A percentile compares a stretch with the other conserved stretches of the same genome.
phyloP scores from a whole-genome alignment of 2,797 vertebrate species.

The Anguilla marmorata region DNA sequence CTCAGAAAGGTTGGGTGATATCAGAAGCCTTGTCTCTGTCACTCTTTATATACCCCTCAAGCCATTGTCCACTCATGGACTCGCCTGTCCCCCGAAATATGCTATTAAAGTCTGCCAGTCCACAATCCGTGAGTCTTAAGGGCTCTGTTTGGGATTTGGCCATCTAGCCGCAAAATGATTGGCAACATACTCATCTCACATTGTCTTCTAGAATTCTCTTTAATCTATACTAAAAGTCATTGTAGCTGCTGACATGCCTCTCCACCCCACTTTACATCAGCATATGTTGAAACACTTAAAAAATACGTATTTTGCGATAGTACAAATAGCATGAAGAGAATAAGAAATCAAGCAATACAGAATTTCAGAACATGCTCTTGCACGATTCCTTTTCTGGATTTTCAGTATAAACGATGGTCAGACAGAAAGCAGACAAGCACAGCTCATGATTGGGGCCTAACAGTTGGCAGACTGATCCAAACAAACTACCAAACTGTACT shows the following conservation, averaged over 20 bases:
- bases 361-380: slow-evolving; percentile 1
- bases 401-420: background rate
- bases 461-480: background rate
- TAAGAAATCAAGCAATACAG: background rate
- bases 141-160: too few species aligned
- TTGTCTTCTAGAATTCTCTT: slow-evolving; percentile 38
- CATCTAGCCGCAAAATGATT: too few species aligned
- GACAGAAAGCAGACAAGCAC: background rate
- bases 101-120: too few species aligned
- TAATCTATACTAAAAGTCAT: slow-evolving; percentile 18
- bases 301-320: too few species aligned
- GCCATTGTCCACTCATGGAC: too few species aligned
- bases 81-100: too few species aligned
- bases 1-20: too few species aligned
- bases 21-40: too few species aligned
- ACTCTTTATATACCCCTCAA: too few species aligned
- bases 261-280: background rate
- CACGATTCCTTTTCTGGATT: background rate
- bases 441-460: background rate
- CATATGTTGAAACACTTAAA: background rate
- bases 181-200: slow-evolving; percentile 24
- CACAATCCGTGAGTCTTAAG: too few species aligned
- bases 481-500: background rate
- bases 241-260: slow-evolving; percentile 4
- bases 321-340: background rate